phyloP scores from a whole-genome alignment of 1,140 invertebrate genomes.

The Oryzaephilus surinamensis region DNA sequence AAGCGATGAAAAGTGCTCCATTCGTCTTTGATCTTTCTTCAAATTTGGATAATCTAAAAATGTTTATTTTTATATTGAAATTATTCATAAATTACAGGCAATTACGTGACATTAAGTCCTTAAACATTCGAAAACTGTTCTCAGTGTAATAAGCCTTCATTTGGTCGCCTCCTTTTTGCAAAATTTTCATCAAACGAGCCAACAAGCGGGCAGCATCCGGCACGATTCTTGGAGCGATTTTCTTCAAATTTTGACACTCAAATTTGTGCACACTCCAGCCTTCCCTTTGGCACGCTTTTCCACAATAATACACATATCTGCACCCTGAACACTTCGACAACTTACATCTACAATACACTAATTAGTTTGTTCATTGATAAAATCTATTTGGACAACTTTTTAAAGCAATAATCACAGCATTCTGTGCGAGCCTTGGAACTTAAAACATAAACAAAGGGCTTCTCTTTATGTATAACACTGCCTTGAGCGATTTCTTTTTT shows the following conservation, averaged over 20 bases:
- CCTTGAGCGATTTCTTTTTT: constrained; percentile 31
- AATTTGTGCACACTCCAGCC: constrained; percentile 66
- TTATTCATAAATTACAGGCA: constrained; percentile 16
- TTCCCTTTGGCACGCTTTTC: constrained; percentile 58
- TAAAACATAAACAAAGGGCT: constrained; percentile 50
- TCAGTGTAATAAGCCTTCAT: constrained; percentile 55
- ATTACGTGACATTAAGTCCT: constrained; percentile 79
- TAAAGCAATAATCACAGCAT: constrained; percentile 52
- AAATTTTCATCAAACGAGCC: constrained; percentile 57
- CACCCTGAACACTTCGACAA: constrained; percentile 68
- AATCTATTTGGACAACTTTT: constrained; percentile 36
- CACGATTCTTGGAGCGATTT: constrained; percentile 50
- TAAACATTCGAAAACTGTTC: constrained; percentile 60
- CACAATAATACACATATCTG: constrained; percentile 70
- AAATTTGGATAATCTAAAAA: constrained; percentile 67
- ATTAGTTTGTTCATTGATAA: constrained; percentile 2
- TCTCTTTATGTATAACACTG: constrained; percentile 41
- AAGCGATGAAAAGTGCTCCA: constrained; percentile 65
- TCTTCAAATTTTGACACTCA: constrained; percentile 64
- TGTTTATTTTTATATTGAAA: not conserved
- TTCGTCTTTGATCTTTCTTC: constrained; percentile 54
- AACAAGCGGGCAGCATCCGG: constrained; percentile 65
- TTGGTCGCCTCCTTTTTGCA: constrained; percentile 52
- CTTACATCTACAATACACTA: constrained; percentile 44
- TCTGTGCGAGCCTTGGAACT: constrained; percentile 44